These are phyloP conservation scores for Sorex araneus DNA, from an alignment of 2,113 vertebrate genomes.

Conservation along the genomic window DNA sequence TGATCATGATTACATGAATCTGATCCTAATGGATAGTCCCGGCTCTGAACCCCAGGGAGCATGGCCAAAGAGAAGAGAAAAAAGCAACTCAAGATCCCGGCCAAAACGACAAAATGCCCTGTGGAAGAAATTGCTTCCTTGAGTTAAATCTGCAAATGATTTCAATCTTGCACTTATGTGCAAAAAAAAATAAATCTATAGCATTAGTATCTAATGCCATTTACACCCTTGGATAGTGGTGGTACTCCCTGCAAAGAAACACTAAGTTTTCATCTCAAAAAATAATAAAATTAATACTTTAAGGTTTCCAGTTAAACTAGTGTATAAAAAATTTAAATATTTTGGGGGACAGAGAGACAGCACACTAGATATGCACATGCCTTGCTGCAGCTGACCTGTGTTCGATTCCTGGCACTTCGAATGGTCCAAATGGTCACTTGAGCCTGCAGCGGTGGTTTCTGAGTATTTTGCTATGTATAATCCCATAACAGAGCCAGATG, in stretches of 20 bases:
- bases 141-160: slow-evolving; percentile 82
- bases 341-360: too few species aligned
- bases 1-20: slow-evolving; percentile 79
- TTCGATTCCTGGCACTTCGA: too few species aligned
- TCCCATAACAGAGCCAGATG: too few species aligned
- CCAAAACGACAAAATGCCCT: slow-evolving; percentile 83
- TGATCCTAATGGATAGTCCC: slow-evolving; percentile 76
- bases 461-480: too few species aligned
- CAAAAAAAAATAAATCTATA: slow-evolving; percentile 69
- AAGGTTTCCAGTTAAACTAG: background rate
- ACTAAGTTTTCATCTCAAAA: slow-evolving; percentile 41
- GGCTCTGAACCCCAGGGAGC: slow-evolving; percentile 50
- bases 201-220: slow-evolving; percentile 57
- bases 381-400: too few species aligned
- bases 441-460: too few species aligned
- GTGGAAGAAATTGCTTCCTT: slow-evolving; percentile 80
- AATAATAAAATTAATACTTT: slow-evolving; percentile 8
- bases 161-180: slow-evolving; percentile 71
- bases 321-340: background rate
- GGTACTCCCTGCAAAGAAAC: background rate
- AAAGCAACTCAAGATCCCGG: slow-evolving; percentile 57
- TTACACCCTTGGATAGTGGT: slow-evolving; percentile 5
- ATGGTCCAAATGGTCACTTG: too few species aligned
- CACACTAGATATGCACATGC: too few species aligned
- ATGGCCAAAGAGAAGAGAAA: slow-evolving; percentile 50